phyloP scores from a whole-genome alignment of 2,888 invertebrate genomes.

The Sinotaia quadrata region DNA sequence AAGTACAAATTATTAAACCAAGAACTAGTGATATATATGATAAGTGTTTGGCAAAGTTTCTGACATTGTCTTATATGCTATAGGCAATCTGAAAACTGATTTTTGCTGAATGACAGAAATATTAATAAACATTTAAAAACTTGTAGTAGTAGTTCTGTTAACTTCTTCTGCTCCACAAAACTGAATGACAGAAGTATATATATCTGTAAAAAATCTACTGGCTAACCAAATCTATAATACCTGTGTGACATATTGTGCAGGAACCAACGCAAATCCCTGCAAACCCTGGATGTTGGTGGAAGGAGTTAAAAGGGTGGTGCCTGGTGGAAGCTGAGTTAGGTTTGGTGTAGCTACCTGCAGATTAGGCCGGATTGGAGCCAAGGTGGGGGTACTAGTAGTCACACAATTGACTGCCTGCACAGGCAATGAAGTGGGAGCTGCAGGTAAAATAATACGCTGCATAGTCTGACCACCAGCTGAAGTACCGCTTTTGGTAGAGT shows the following conservation, averaged over 20 bases:
- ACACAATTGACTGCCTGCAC: slow-evolving; percentile 36
- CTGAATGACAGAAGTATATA: no score
- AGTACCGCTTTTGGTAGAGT: slow-evolving; percentile 21
- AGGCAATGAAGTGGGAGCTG: slow-evolving; percentile 40
- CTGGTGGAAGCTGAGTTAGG: slow-evolving; percentile 59
- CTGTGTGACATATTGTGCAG: slow-evolving; percentile 76
- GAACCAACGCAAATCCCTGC: slow-evolving; percentile 76
- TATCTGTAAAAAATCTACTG: no score
- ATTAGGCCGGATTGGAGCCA: slow-evolving; percentile 62
- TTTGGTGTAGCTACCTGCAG: slow-evolving; percentile 63
- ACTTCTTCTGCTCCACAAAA: no score
- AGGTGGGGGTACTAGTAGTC: slow-evolving; percentile 38
- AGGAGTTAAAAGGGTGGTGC: slow-evolving; percentile 66
- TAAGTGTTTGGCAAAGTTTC: no score
- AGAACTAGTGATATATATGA: no score
- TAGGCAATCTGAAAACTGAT: no score
- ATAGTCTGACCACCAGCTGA: slow-evolving; percentile 35
- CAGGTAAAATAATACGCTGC: slow-evolving; percentile 68
- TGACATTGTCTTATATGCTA: no score
- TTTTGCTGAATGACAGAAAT: no score
- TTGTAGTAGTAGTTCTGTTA: no score
- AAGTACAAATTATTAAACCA: no score
- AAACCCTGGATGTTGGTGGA: slow-evolving; percentile 65
- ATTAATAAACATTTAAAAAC: no score
- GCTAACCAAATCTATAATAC: slow-evolving; percentile 40